Evolutionary conservation across 2,888 invertebrate species (phyloP).

Genomic region (Microctonus aethiopoides): DNA sequence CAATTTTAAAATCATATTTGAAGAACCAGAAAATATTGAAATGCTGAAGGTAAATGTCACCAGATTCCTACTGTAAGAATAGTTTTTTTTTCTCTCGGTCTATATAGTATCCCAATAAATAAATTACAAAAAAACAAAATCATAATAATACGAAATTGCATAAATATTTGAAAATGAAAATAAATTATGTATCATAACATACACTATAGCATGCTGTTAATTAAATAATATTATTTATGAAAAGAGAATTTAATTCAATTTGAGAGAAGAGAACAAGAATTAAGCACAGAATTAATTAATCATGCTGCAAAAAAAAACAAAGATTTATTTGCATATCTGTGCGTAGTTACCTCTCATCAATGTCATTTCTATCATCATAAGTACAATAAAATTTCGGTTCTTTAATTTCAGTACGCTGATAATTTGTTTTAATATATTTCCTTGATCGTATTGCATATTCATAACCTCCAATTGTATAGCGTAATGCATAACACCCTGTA

Average conservation of each 20-base stretch:
- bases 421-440: conserved; percentile 35
- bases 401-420: conserved; percentile 33
- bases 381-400: conserved; percentile 38
- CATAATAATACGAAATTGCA: not conserved
- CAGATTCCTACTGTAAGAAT: conserved; percentile 40
- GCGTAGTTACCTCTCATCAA: conserved; percentile 12
- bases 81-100: conserved; percentile 25
- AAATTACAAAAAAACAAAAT: not conserved
- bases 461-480: conserved; percentile 36
- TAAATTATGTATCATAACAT: not conserved
- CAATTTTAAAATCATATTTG: conserved; percentile 39
- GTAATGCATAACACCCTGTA: conserved; percentile 43
- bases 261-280: not conserved
- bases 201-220: not conserved
- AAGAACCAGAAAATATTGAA: conserved; percentile 36
- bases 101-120: not conserved
- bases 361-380: conserved; percentile 30
- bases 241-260: not conserved
- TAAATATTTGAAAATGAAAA: not conserved
- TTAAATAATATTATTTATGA: not conserved
- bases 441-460: conserved; percentile 32
- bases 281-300: not conserved
- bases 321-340: not conserved
- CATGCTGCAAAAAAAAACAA: not conserved
- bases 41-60: conserved; percentile 41